phyloP scores from a whole-genome alignment of 1,140 invertebrate genomes.

The Drosophila auraria region DNA sequence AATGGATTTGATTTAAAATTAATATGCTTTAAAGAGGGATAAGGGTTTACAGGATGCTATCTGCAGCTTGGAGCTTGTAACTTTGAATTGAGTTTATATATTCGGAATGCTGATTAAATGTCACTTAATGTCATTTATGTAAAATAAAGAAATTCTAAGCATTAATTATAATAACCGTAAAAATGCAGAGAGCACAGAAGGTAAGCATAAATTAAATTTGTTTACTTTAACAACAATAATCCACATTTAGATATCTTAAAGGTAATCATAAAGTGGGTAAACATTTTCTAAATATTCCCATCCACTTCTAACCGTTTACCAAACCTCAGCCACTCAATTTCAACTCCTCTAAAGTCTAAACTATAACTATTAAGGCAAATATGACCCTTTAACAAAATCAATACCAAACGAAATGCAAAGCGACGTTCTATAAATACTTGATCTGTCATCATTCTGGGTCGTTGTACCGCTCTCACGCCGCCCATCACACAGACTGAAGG shows the following conservation, averaged over 20 bases:
- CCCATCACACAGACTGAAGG: conserved; percentile 16
- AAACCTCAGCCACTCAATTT: background rate
- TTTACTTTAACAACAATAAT: too few species aligned
- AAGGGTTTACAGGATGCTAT: too few species aligned
- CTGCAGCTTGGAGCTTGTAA: too few species aligned
- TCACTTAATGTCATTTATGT: too few species aligned
- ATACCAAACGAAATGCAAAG: conserved; percentile 25
- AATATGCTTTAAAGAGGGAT: background rate
- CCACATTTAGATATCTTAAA: too few species aligned
- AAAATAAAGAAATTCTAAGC: too few species aligned
- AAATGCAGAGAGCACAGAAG: too few species aligned
- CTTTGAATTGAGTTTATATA: too few species aligned
- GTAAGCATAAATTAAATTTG: too few species aligned
- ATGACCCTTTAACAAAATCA: conserved; percentile 28
- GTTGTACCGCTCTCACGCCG: conserved; percentile 6
- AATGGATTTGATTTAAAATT: background rate
- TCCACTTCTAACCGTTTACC: background rate
- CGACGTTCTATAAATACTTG: conserved; percentile 50
- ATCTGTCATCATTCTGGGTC: conserved; percentile 49
- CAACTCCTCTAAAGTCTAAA: conserved; percentile 11
- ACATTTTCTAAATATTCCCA: too few species aligned
- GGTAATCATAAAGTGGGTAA: too few species aligned
- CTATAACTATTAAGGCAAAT: conserved; percentile 11
- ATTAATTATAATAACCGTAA: too few species aligned
- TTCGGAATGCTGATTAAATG: background rate